Evolutionary conservation across 2,888 invertebrate species (phyloP), one percentile per base, ranked within the genome.

Genomic region (Cabera pusaria): DNA sequence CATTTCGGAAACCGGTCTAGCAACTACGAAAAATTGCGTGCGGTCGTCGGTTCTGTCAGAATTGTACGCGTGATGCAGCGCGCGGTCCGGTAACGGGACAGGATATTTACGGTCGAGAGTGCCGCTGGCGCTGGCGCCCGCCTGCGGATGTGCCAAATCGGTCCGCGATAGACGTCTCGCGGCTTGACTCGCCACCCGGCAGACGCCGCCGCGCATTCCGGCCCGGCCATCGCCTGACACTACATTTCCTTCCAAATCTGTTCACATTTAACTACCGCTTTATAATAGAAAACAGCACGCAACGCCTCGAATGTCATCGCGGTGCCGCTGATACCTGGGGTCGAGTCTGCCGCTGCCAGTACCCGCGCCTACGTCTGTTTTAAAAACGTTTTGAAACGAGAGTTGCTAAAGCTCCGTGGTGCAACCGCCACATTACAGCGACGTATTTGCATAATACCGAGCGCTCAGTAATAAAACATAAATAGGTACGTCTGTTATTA

Each of bases 81-180:
- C 8, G 24, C 6, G 23, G 31, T 55, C 57, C 56, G 55, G 63
- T 72, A 72, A 70, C 68, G 65, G 68, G 66, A 70, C 64, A 72
- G 66, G 67, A 76, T 87, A 87, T 86, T 86, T 86, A 80, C 75
- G 72, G 77, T 64, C 25, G 40, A 38, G 32, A 44, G 50, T 66
- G 65, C 50, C n/a, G n/a, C n/a, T n/a, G n/a, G 59, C 59, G 72
- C 70, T 73, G 79, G 73, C 82, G 73, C 66, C 71, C 73, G 71
- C 59, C 68, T 64, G 80, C 87, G 86, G 87, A 87, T 87, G 86
- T 87, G 87, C 87, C 87, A 87, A 88, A 87, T 85, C 71, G 69
- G 81, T 83, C 64, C 74, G 76, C 74, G 76, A 72, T 75, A 77
- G 82, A 80, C 80, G 61, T n/a, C n/a, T n/a, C n/a, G n/a, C 55